Conservation (phyloP, 1,140 invertebrate genomes). For the Capitella teleta region DNA sequence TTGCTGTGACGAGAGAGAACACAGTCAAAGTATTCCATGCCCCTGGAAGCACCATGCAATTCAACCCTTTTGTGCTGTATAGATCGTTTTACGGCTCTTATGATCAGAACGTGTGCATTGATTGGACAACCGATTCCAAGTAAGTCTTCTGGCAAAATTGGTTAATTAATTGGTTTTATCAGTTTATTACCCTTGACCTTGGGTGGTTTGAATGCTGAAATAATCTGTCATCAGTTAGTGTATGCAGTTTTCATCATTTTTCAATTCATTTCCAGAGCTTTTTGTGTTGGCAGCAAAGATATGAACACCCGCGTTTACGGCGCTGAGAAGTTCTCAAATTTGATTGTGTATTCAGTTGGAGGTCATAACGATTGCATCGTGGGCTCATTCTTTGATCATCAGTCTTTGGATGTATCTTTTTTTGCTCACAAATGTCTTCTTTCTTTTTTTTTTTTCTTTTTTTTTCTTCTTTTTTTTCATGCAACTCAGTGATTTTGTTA, state of each 20-base stretch:
- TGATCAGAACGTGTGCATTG: conserved; percentile 70
- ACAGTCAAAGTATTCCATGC: conserved; percentile 78
- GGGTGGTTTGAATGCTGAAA: background rate
- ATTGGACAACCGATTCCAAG: conserved; percentile 85
- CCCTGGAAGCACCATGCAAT: conserved; percentile 68
- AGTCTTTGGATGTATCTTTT: conserved; percentile 59
- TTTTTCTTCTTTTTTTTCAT: background rate
- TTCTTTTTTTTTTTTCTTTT: background rate
- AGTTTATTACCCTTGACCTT: background rate
- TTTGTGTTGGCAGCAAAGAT: conserved; percentile 78
- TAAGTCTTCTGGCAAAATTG: conserved; percentile 19
- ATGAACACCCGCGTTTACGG: conserved; percentile 70
- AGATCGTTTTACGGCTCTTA: conserved; percentile 65
- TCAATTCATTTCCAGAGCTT: conserved; percentile 44
- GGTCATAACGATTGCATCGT: conserved; percentile 72
- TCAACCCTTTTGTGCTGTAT: conserved; percentile 78
- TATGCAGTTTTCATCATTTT: background rate
- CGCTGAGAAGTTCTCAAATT: conserved; percentile 59
- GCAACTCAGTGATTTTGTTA: background rate
- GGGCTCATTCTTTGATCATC: conserved; percentile 74
- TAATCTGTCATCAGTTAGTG: too few species aligned
- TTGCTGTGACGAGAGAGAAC: conserved; percentile 77
- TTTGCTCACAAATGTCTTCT: background rate
- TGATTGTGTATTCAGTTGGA: conserved; percentile 53
- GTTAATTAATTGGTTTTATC: background rate